These are phyloP conservation scores for Copsychus sechellarum DNA, from an alignment of 2,113 vertebrate species.

Conservation along the genomic window DNA sequence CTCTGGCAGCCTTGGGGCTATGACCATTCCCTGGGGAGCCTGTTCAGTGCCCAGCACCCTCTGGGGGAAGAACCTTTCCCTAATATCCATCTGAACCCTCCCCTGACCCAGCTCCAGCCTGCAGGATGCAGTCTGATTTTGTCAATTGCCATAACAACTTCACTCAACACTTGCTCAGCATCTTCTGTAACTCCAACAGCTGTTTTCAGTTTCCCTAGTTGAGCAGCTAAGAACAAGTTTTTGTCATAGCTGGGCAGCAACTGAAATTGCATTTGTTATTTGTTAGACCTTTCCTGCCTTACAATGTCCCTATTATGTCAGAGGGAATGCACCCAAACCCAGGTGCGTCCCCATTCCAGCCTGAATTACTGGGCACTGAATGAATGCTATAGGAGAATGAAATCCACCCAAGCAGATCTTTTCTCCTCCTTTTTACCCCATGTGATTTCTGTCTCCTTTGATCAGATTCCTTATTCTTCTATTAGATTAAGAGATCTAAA, in stretches of 20 bases:
- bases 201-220: background rate
- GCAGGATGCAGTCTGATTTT: background rate
- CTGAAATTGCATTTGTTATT: background rate
- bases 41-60: fast-evolving
- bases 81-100: background rate
- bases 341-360: background rate
- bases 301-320: background rate
- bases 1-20: background rate
- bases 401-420: background rate
- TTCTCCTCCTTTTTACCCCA: background rate
- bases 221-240: background rate
- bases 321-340: background rate
- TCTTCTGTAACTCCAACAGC: background rate
- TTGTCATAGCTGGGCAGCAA: background rate
- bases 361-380: background rate
- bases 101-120: background rate
- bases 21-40: background rate
- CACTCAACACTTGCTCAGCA: background rate
- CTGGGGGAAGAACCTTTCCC: background rate
- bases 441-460: background rate
- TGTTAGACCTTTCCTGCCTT: background rate
- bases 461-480: background rate
- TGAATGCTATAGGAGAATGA: background rate
- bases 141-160: background rate
- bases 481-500: background rate